These are phyloP conservation scores for Bursaphelenchus okinawaensis DNA, from an alignment of 2,888 invertebrate genomes.

Conservation along the genomic window DNA sequence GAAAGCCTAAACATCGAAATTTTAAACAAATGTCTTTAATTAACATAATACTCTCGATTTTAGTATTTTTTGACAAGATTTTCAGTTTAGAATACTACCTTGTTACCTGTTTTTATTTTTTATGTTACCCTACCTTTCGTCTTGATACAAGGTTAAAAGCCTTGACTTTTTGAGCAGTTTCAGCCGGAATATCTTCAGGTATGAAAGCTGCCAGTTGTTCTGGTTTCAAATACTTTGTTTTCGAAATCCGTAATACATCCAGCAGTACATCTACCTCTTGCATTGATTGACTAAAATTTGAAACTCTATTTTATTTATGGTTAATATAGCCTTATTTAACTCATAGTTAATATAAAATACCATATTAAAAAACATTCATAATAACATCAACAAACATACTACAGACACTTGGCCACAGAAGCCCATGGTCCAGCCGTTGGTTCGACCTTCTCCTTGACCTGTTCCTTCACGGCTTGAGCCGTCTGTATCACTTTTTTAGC, in stretches of 20 bases:
- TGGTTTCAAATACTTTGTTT: slow-evolving; percentile 7
- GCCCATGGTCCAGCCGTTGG: slow-evolving; percentile 56
- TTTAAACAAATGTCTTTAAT: too few species aligned
- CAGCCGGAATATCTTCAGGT: slow-evolving; percentile 1
- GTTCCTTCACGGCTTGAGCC: slow-evolving; percentile 1
- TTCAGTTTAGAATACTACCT: too few species aligned
- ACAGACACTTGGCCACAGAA: slow-evolving; percentile 49
- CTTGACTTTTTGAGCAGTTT: slow-evolving; percentile 21
- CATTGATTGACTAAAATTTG: slow-evolving; percentile 45
- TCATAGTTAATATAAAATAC: too few species aligned
- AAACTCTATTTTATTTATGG: too few species aligned
- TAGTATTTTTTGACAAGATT: too few species aligned
- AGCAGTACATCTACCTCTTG: slow-evolving; percentile 48
- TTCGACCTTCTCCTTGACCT: slow-evolving; percentile 14
- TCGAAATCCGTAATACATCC: slow-evolving; percentile 40
- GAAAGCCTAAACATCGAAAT: slow-evolving; percentile 32
- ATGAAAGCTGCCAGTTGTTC: not conserved
- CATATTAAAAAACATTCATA: not conserved
- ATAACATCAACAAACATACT: slow-evolving; percentile 28
- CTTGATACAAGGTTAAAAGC: slow-evolving; percentile 43
- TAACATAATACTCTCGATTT: too few species aligned
- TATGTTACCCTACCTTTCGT: slow-evolving; percentile 30
- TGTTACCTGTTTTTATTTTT: too few species aligned
- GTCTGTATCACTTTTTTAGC: slow-evolving; percentile 14
- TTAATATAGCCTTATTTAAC: too few species aligned